Evolutionary conservation across 2,888 invertebrate species (phyloP).

Genomic region (Drosophila nigricruria): DNA sequence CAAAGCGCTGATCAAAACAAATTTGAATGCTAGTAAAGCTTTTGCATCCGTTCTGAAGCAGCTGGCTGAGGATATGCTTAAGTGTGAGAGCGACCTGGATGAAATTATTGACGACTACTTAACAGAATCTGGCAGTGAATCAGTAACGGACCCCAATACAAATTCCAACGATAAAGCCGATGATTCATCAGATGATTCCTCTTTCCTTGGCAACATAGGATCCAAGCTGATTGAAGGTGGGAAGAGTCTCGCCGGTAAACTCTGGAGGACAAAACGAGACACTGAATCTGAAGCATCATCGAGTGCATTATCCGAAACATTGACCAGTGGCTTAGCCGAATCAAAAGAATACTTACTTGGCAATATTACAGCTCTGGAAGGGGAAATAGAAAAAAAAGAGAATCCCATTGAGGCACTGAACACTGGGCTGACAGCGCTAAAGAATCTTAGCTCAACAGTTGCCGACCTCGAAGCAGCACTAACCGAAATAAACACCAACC

Average conservation of each 20-base stretch:
- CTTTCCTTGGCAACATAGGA: neutral
- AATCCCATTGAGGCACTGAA: neutral
- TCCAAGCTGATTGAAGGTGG: neutral
- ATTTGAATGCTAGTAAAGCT: neutral
- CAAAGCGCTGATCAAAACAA: neutral
- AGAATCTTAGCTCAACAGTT: neutral
- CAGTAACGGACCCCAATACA: neutral
- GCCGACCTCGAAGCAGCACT: neutral
- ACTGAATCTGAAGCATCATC: neutral
- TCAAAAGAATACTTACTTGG: neutral
- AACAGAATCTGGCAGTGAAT: too few species aligned
- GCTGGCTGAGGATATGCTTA: constrained; percentile 12
- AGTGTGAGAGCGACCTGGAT: constrained; percentile 7
- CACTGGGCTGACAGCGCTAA: neutral
- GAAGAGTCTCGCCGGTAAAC: neutral
- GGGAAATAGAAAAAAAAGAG: neutral
- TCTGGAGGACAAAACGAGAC: neutral
- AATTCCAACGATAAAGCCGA: neutral
- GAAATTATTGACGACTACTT: constrained; percentile 14
- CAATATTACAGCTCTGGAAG: constrained; percentile 1
- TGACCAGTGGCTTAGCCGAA: neutral
- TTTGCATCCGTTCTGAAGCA: neutral
- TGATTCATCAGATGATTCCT: neutral
- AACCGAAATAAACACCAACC: neutral
- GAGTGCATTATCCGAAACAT: neutral